Evolutionary conservation across 2,888 invertebrate species (phyloP), one percentile per base, ranked within the genome.

Genomic region (Vesta saturnalis): DNA sequence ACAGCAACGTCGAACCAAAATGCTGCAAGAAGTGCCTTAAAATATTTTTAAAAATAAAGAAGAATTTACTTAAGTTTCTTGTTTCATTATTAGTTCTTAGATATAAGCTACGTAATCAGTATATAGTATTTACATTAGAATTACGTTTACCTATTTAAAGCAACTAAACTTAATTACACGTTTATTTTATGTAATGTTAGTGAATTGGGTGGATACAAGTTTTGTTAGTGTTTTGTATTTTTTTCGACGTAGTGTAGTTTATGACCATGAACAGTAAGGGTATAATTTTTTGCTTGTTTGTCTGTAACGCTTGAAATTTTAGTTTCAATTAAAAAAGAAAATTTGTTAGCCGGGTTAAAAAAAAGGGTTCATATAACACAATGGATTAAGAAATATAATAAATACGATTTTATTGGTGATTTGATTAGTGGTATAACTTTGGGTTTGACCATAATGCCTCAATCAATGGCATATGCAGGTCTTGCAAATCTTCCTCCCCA

Each of bases 381-480:
- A 76, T 93, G 93, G 94, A 85, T 92, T 70, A 88, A 89, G 18
- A 84, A 83, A 61, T 95, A 95, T 84, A 88, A 88, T 63, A 88
- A 89, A 74, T 85, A 88, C 71, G 87, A 89, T 72, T 90, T 92
- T 0, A 82, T 92, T 63, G 91, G 93, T 1, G 97, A 97, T 86
- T 79, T 93, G 60, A 92, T 97, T 74, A 96, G 96, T 12, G 97
- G 97, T 39, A 81, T 96, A 56, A 95, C 97, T 1, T 88, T 97
- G 8, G 96, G 96, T 0, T 85, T 97, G 60, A 97, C 96, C 2
- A 91, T 97, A 80, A 95, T 97, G 77, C 97, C 97, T 3, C 96
- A 96, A 85, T 94, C 95, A 76, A 92, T 97, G 77, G 97, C 96
- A 12, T 96, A 96, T 83, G 96, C 96, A 39, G 87, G 92, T 57